These are phyloP conservation scores for Dicerorhinus sumatrensis DNA, from an alignment of 2,113 vertebrate genomes.

Conservation along the genomic window DNA sequence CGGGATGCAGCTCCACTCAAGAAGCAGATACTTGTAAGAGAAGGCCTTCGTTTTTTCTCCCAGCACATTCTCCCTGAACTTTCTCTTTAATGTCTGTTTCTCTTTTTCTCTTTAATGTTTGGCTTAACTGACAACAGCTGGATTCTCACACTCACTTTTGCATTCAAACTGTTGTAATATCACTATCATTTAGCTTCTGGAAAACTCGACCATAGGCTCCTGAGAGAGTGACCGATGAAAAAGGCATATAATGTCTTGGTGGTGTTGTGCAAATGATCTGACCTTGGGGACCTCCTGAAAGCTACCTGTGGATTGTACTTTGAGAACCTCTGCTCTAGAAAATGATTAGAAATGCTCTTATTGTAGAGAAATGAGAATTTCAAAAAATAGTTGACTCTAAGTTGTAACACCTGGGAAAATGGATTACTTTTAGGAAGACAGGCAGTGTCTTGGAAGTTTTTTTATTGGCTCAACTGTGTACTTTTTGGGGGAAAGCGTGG, in stretches of 20 bases:
- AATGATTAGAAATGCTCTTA: not conserved
- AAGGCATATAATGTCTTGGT: not conserved
- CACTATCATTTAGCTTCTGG: not conserved
- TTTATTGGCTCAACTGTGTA: not conserved
- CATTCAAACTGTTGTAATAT: not conserved
- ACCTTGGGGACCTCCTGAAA: not conserved
- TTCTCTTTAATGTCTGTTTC: not conserved
- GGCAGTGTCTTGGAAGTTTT: not conserved
- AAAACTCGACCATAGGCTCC: not conserved
- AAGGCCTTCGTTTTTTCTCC: not conserved
- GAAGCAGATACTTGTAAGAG: not conserved
- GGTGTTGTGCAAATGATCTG: not conserved
- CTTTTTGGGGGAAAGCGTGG: not conserved
- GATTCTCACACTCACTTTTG: not conserved
- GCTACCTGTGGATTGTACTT: not conserved
- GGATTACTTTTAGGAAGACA: not conserved
- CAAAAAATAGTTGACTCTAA: not conserved
- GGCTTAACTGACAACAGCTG: not conserved
- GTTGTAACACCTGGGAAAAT: not conserved
- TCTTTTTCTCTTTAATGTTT: not conserved
- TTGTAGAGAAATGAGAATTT: not conserved
- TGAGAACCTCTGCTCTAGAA: not conserved
- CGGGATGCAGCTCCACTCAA: not conserved
- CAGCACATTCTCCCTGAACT: not conserved
- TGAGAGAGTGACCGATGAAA: not conserved